These are phyloP conservation scores for Genyomyrus donnyi DNA, from an alignment of 2,113 vertebrate genomes.

Conservation along the genomic window DNA sequence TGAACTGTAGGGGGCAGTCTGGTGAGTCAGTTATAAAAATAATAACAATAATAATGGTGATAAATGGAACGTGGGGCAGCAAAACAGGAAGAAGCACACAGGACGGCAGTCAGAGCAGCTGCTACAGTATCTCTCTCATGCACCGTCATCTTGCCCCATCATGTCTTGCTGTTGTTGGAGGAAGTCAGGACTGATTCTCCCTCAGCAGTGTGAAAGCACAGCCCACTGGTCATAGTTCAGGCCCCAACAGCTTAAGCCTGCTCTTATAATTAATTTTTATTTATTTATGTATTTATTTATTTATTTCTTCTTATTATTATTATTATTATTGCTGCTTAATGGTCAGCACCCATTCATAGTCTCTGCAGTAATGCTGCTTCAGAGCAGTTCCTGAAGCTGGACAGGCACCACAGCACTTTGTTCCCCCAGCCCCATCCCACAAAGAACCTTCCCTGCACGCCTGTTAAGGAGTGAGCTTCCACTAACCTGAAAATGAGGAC, in stretches of 20 bases:
- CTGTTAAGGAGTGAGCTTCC: not conserved
- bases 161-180: not conserved
- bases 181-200: not conserved
- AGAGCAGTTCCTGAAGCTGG: not conserved
- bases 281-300: not conserved
- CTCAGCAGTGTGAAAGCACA: not conserved
- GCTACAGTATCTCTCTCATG: not conserved
- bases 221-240: not conserved
- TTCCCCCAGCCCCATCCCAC: not conserved
- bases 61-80: not conserved
- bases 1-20: not conserved
- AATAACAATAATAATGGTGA: not conserved
- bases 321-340: not conserved
- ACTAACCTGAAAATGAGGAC: not conserved
- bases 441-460: not conserved
- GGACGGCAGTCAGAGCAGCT: not conserved
- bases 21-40: not conserved
- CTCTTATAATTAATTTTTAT: not conserved
- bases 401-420: not conserved
- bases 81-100: not conserved
- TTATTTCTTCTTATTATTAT: not conserved
- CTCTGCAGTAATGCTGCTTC: not conserved
- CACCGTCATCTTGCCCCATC: not conserved
- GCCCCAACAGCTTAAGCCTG: not conserved
- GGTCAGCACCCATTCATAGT: not conserved